Evolutionary conservation across 2,888 invertebrate genomes (phyloP).

Genomic region (Tortricodes alternella): DNA sequence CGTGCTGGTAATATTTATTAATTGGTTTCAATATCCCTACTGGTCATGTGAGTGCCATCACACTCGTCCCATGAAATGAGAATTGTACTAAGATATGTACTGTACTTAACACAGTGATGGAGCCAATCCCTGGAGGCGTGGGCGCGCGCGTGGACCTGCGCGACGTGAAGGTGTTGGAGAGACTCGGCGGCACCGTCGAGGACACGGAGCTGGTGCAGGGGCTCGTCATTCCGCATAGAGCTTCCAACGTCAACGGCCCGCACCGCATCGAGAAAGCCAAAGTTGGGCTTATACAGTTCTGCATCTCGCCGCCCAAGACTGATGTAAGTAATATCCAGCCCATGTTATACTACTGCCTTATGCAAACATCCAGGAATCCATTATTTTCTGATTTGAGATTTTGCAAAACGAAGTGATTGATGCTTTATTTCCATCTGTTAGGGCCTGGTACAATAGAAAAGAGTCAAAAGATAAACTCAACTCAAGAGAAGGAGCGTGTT

Average conservation of each 20-base stretch:
- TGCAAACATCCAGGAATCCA: too few species aligned
- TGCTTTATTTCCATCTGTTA: too few species aligned
- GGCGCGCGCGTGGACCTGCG: slow-evolving; percentile 93
- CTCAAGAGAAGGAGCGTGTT: too few species aligned
- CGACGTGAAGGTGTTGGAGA: slow-evolving; percentile 98
- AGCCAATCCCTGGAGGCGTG: slow-evolving; percentile 80
- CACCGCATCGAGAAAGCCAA: slow-evolving; percentile 98
- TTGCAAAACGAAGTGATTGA: too few species aligned
- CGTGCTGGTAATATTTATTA: slow-evolving; percentile 91
- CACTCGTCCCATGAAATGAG: too few species aligned
- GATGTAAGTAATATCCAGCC: slow-evolving; percentile 85
- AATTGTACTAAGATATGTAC: too few species aligned
- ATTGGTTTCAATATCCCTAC: too few species aligned
- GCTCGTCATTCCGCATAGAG: slow-evolving; percentile 95
- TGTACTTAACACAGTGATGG: slow-evolving; percentile 80
- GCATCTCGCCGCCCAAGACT: slow-evolving; percentile 99
- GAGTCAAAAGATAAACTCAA: too few species aligned
- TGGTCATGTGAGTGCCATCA: too few species aligned
- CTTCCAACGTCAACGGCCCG: slow-evolving; percentile 95
- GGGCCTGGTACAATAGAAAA: too few species aligned
- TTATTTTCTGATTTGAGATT: too few species aligned
- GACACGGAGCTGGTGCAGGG: slow-evolving; percentile 98
- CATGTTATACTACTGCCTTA: too few species aligned
- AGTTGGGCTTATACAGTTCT: slow-evolving; percentile 99
- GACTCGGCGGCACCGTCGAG: slow-evolving; percentile 98